Conservation (phyloP, 1,140 invertebrate species). For the Hyles euphorbiae region DNA sequence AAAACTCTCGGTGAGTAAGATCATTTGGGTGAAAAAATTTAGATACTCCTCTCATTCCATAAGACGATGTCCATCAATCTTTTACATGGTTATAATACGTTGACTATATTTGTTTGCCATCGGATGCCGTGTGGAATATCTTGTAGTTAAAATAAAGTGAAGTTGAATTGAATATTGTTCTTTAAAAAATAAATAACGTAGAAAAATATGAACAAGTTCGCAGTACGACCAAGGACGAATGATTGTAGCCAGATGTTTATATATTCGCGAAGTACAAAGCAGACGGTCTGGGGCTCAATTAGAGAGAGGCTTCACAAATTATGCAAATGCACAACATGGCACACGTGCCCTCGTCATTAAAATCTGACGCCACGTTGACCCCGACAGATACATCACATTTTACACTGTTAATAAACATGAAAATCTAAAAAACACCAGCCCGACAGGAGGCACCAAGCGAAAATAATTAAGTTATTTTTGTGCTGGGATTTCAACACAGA, state of each 20-base stretch:
- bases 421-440: slow-evolving; percentile 12
- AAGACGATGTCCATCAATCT: no score
- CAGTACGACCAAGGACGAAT: neutral
- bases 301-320: slow-evolving; percentile 31
- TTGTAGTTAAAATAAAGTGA: no score
- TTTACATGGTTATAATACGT: no score
- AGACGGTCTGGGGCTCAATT: slow-evolving; percentile 17
- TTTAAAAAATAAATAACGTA: slow-evolving; percentile 1
- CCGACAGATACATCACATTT: slow-evolving; percentile 12
- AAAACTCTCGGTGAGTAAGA: no score
- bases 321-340: slow-evolving; percentile 31
- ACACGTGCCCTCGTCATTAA: slow-evolving; percentile 40
- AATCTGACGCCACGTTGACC: slow-evolving; percentile 36
- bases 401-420: slow-evolving; percentile 17
- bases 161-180: neutral
- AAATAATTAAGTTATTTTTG: slow-evolving; percentile 6
- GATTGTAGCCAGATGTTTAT: no score
- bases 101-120: no score
- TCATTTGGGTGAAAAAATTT: no score
- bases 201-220: neutral
- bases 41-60: no score
- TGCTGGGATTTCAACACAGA: slow-evolving; percentile 4
- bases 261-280: no score
- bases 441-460: neutral
- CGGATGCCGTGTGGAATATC: no score